These are phyloP conservation scores for Acrobasis repandana DNA, from an alignment of 2,888 invertebrate genomes.

Conservation along the genomic window DNA sequence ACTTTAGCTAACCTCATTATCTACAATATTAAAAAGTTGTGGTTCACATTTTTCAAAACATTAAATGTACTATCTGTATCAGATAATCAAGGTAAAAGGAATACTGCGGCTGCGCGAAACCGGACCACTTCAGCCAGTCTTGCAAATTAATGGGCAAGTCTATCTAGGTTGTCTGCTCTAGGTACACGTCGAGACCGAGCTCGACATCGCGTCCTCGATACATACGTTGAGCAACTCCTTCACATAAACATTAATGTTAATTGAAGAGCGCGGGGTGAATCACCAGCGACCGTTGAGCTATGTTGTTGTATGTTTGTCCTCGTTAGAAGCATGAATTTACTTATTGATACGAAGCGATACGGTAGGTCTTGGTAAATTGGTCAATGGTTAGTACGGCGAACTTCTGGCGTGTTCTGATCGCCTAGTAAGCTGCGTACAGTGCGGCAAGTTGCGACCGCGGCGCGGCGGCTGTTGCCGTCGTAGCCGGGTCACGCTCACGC, in stretches of 20 bases:
- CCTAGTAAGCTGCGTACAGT: conserved; percentile 76
- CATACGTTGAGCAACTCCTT: conserved; percentile 5
- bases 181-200: not conserved
- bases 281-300: conserved; percentile 1
- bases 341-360: conserved; percentile 26
- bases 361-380: conserved; percentile 39
- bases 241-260: conserved; percentile 14
- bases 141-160: not conserved
- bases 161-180: not conserved
- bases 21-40: not conserved
- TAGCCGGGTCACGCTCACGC: conserved; percentile 32
- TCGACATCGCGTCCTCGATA: conserved; percentile 11
- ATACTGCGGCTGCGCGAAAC: not conserved
- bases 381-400: conserved; percentile 28
- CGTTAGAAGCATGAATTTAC: not conserved
- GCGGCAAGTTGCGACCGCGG: conserved; percentile 64
- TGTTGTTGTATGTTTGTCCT: conserved; percentile 7
- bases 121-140: conserved; percentile 2
- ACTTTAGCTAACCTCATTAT: not conserved
- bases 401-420: conserved; percentile 50
- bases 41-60: not conserved
- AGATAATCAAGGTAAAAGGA: not conserved
- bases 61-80: not conserved
- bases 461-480: conserved; percentile 41
- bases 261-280: not conserved